Base-by-base conservation (phyloP, 2,888 invertebrate species). In the Drosophila dives region DNA sequence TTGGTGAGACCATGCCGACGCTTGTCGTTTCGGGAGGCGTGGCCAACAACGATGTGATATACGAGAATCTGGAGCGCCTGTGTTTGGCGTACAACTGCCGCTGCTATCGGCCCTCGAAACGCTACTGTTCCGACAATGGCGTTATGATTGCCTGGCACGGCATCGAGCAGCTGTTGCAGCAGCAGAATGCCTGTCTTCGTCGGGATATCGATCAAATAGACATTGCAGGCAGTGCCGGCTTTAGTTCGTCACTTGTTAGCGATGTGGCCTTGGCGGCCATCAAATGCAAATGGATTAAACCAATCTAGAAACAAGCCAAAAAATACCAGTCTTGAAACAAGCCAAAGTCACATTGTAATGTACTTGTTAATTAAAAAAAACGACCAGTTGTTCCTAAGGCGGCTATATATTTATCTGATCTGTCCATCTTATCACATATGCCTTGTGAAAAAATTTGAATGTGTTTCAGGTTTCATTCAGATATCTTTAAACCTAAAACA, bases 111-210 rank as follows among this genome's bases (percentile, higher is more conserved):
- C 98, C 99, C 17, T 97, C 98, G 4, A 95, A 96, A 29, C 94
- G 95, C 89, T 94, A 98, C 12, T 99, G 99, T 92, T 98, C 98
- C 0, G 99, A 99, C 92, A 99, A 99, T 94, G 99, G 99, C 10
- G 95, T 98, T 38, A 99, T 99, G 99, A 97, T 99, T 86, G 99
- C 99, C 23, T 99, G 99, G 99, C 99, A 99, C 94, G 99, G 98
- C 11, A 94, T 98, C 60, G 99, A 99, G 93, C 96, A 95, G 53
- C 64, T 92, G 2, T 45, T 62, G 4, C 65, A 77, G n/a, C 42
- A 70, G 20, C 20, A 67, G 5, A 26, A 36, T 34, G 50, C 51
- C 5, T 70, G 73, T 20, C 50, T 90, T 50, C 86, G 85, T 34
- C 77, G 54, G 65, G 83, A 91, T 65, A 86, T 96, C 55, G 94